These are phyloP conservation scores for Agapostemon virescens DNA, from an alignment of 2,888 invertebrate species.

Conservation along the genomic window DNA sequence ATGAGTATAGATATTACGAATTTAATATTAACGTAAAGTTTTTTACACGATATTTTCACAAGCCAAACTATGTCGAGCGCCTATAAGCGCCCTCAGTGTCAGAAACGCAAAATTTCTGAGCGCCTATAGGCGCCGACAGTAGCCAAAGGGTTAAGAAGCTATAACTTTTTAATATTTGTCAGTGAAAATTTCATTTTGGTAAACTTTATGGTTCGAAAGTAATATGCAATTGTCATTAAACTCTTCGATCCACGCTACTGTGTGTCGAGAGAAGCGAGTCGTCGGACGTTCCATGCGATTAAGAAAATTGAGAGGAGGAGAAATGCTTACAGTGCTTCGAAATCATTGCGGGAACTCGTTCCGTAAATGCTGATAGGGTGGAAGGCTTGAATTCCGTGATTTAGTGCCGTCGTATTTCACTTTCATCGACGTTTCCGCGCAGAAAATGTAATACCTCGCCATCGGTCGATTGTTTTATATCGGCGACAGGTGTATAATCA, in stretches of 20 bases:
- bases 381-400: slow-evolving; percentile 1
- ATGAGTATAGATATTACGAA: too few species aligned
- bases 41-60: too few species aligned
- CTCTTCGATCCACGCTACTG: neutral
- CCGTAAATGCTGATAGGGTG: neutral
- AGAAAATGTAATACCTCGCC: slow-evolving; percentile 12
- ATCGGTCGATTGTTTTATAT: slow-evolving; percentile 30
- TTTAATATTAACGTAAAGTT: too few species aligned
- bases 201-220: neutral
- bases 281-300: slow-evolving; percentile 19
- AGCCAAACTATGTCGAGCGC: too few species aligned
- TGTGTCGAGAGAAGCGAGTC: neutral
- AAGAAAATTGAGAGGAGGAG: slow-evolving; percentile 13
- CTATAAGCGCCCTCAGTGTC: too few species aligned
- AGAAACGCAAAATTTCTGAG: too few species aligned
- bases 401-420: slow-evolving; percentile 12
- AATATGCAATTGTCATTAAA: neutral
- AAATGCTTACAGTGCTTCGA: neutral
- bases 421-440: slow-evolving; percentile 17
- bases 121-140: too few species aligned
- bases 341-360: slow-evolving; percentile 4
- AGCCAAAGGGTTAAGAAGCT: too few species aligned
- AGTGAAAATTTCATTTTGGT: neutral
- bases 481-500: slow-evolving; percentile 40
- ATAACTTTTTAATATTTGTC: neutral